Conservation (phyloP, 2,113 vertebrate genomes). For the Platysternon megacephalum region DNA sequence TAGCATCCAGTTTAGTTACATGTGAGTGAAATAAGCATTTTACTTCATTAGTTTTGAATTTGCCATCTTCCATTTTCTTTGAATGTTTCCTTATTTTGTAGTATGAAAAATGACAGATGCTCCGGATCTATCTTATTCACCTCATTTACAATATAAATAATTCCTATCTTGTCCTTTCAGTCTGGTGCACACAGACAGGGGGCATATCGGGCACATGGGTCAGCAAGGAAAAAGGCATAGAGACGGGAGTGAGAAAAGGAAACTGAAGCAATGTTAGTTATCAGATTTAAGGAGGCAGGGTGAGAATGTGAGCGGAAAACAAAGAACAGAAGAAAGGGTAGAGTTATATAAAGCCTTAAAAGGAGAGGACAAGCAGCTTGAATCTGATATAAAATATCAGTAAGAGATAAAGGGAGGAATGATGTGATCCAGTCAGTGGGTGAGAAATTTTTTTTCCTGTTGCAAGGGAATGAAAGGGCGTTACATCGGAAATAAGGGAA, state of each 20-base stretch:
- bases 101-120: neutral
- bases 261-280: neutral
- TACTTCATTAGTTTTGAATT: neutral
- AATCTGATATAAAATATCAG: neutral
- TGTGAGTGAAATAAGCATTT: neutral
- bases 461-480: neutral
- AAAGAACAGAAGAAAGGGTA: neutral
- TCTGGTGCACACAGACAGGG: neutral
- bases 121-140: no score
- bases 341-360: neutral
- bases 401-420: fast-evolving
- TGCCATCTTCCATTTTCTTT: neutral
- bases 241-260: neutral
- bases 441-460: neutral
- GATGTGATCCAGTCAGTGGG: fast-evolving
- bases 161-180: neutral
- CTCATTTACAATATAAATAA: neutral
- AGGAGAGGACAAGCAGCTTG: neutral
- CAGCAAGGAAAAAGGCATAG: neutral
- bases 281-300: neutral
- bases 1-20: neutral
- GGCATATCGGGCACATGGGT: neutral
- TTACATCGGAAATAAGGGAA: neutral
- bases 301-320: neutral
- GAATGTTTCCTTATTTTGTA: neutral